phyloP scores from a whole-genome alignment of 2,888 invertebrate species.

The Cephus pulcher region DNA sequence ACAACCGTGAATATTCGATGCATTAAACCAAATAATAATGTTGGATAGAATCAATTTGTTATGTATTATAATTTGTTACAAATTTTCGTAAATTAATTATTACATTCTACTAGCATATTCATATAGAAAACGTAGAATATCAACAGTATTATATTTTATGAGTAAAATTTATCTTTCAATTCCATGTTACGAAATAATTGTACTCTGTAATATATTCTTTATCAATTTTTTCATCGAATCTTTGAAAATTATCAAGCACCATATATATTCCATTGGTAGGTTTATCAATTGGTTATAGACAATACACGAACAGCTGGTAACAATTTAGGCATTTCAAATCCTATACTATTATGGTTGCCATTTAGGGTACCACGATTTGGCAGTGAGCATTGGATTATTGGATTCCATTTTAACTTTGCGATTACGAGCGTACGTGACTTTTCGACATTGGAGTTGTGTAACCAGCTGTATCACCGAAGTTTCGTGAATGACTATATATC shows the following conservation, averaged over 20 bases:
- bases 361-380: background rate
- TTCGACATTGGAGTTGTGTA: background rate
- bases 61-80: background rate
- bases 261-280: background rate
- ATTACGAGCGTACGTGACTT: slow-evolving; percentile 16
- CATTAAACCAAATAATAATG: background rate
- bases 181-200: background rate
- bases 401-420: slow-evolving; percentile 13
- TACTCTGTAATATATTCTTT: background rate
- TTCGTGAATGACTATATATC: background rate
- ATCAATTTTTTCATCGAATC: background rate
- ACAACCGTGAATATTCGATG: background rate
- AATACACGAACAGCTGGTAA: background rate
- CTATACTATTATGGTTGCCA: background rate
- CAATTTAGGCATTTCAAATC: background rate
- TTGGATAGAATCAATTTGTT: background rate
- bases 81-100: background rate
- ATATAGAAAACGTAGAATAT: background rate
- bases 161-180: background rate
- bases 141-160: background rate
- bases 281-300: background rate
- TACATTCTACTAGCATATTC: background rate
- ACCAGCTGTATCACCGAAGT: background rate
- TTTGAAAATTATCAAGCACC: background rate
- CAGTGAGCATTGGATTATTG: slow-evolving; percentile 11